A percentile compares a stretch with the other conserved stretches of the same genome.
These are phyloP conservation scores for Oriolus oriolus DNA, from an alignment of 2,113 vertebrate genomes.

Conservation along the genomic window DNA sequence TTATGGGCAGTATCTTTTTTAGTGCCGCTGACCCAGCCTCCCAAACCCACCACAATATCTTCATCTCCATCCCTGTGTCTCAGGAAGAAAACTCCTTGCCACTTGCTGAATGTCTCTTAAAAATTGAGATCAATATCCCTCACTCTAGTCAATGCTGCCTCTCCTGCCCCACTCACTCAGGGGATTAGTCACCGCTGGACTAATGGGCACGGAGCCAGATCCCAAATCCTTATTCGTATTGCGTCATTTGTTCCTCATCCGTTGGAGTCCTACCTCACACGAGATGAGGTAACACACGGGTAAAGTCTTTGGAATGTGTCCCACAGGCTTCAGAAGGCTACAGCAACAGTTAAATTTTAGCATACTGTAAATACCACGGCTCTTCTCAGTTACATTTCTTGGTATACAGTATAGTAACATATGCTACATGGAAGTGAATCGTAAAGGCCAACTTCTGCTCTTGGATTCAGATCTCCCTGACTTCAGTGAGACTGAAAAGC, in stretches of 20 bases:
- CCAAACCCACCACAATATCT: background rate
- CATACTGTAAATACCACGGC: conserved; percentile 31
- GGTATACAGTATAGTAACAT: conserved; percentile 58
- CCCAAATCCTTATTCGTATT: background rate
- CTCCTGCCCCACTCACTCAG: background rate
- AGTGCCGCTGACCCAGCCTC: background rate
- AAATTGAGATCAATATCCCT: background rate
- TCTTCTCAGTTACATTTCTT: conserved; percentile 32
- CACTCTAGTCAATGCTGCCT: background rate
- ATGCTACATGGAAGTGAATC: conserved; percentile 56
- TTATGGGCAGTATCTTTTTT: background rate
- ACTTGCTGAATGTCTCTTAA: background rate
- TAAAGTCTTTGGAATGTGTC: background rate
- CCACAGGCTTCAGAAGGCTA: conserved; percentile 24
- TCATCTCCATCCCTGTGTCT: background rate
- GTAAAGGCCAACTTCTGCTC: conserved; percentile 68
- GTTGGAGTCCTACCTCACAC: background rate
- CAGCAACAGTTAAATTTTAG: conserved; percentile 60
- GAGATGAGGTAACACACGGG: background rate
- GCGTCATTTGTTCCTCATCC: background rate
- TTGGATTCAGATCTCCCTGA: conserved; percentile 55
- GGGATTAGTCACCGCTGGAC: background rate
- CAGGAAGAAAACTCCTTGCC: background rate
- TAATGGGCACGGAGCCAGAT: background rate
- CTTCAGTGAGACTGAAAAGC: conserved; percentile 31